Conservation (phyloP, 2,797 vertebrate genomes). For the Argentina silus region DNA sequence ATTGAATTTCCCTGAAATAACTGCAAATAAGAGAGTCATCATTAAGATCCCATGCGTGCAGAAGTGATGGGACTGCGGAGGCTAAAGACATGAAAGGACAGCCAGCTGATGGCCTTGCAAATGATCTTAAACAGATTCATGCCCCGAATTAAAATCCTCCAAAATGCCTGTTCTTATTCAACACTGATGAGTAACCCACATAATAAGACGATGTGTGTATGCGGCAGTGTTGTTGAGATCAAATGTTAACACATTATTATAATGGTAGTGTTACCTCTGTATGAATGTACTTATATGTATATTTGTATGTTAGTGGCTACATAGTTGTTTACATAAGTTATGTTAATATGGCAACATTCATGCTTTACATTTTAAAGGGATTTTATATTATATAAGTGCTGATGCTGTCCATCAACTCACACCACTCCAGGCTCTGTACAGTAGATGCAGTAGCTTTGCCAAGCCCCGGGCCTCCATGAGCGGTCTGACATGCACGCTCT, state of each 20-base stretch:
- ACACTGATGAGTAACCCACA: conserved; percentile 55
- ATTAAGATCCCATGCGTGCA: conserved; percentile 71
- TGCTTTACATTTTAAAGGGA: not conserved
- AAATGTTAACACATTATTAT: not conserved
- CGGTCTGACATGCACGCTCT: conserved; percentile 41
- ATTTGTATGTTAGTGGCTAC: not conserved
- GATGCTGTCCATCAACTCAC: no score
- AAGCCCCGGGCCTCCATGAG: conserved; percentile 41
- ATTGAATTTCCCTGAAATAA: conserved; percentile 79
- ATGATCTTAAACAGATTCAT: conserved; percentile 73
- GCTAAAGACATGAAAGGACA: conserved; percentile 72
- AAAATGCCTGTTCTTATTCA: conserved; percentile 51
- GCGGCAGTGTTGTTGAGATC: not conserved
- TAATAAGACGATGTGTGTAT: conserved; percentile 59
- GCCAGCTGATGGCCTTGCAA: conserved; percentile 72
- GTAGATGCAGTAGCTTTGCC: conserved; percentile 39
- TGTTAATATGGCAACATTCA: no score
- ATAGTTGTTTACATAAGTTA: not conserved
- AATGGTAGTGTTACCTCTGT: not conserved
- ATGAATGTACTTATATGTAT: not conserved
- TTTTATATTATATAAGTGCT: conserved; percentile 23
- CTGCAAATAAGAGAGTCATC: conserved; percentile 79
- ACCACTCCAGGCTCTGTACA: conserved; percentile 29
- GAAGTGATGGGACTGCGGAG: conserved; percentile 68
- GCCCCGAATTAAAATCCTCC: conserved; percentile 69